A percentile compares a stretch with the other conserved stretches of the same genome.
Evolutionary conservation across 2,888 invertebrate species (phyloP).

Genomic region (Epinotia ramella): DNA sequence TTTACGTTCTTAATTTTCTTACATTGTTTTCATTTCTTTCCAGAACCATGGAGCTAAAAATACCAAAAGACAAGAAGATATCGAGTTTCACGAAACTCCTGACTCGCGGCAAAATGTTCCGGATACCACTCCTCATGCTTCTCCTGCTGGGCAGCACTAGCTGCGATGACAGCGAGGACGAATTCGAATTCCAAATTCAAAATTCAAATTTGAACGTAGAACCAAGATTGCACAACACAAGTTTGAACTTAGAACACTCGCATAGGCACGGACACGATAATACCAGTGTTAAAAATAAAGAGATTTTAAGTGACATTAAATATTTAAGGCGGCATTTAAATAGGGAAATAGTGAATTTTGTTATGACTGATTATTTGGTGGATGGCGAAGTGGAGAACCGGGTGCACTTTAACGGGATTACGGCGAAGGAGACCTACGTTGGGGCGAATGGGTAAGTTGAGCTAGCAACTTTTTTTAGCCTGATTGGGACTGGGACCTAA

Average conservation of each 20-base stretch:
- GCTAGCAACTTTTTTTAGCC: too few species aligned
- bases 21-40: constrained; percentile 50
- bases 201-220: constrained; percentile 47
- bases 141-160: constrained; percentile 73
- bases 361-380: constrained; percentile 86
- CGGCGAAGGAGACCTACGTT: constrained; percentile 88
- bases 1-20: background rate
- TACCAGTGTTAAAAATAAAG: constrained; percentile 55
- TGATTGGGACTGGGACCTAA: too few species aligned
- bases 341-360: constrained; percentile 84
- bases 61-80: constrained; percentile 79
- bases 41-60: constrained; percentile 79
- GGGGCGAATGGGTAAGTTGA: constrained; percentile 80
- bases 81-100: constrained; percentile 64
- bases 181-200: constrained; percentile 48
- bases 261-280: constrained; percentile 57
- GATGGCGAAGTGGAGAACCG: constrained; percentile 90
- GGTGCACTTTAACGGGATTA: constrained; percentile 86
- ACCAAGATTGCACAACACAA: constrained; percentile 46
- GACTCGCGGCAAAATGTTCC: constrained; percentile 73
- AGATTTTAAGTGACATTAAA: constrained; percentile 70
- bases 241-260: constrained; percentile 52
- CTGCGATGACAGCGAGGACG: constrained; percentile 67
- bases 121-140: constrained; percentile 70
- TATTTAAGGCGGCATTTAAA: constrained; percentile 75